Evolutionary conservation across 64 coral and sea anemone genomes (phyloP), one percentile per base, ranked within the genome.

Genomic region (Dendronephthya gigantea): DNA sequence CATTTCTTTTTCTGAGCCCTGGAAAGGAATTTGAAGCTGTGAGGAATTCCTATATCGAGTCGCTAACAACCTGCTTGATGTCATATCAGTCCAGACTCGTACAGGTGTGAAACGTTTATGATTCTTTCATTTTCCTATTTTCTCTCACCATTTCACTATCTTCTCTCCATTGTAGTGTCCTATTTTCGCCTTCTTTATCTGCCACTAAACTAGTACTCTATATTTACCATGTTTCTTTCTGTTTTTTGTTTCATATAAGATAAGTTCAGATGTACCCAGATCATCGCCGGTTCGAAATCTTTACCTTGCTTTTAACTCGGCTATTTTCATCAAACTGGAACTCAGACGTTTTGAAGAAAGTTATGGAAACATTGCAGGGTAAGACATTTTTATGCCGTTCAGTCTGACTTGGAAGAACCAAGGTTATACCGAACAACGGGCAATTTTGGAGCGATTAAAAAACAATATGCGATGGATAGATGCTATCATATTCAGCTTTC

Each of bases 21-120:
- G 81, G 89, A 16, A 97, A 93, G 82, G 82, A 87, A 1, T 97
- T 97, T 48, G 91, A 97, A 0, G 91, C 93, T 33, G 83, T 97
- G 13, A 90, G 89, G n/a, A 93, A 91, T 49, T 97, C 94, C 43
- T 97, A 93, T 85, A 87, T 97, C 30, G 94, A 97, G 40, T 90
- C 91, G 1, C 37, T 97, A 50, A 89, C 92, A 56, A 85, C 87
- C 1, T 83, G 68, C 51, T 65, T 97, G 15, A 97, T 93, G 49
- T 74, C 83, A 14, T 97, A 90, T 56, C 72, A 90, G 55, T 84
- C 94, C 12, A 90, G 89, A 32, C 34, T 97, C 15, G 83, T 58
- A 33, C 89, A 97, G 94, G 94, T 97, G 82, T 38, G 32, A 48
- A 69, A 69, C 7, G 1, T 28, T 65, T 29, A 83, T 14, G 28